Evolutionary conservation across 2,113 vertebrate species (phyloP).

Genomic region (Equus przewalskii): DNA sequence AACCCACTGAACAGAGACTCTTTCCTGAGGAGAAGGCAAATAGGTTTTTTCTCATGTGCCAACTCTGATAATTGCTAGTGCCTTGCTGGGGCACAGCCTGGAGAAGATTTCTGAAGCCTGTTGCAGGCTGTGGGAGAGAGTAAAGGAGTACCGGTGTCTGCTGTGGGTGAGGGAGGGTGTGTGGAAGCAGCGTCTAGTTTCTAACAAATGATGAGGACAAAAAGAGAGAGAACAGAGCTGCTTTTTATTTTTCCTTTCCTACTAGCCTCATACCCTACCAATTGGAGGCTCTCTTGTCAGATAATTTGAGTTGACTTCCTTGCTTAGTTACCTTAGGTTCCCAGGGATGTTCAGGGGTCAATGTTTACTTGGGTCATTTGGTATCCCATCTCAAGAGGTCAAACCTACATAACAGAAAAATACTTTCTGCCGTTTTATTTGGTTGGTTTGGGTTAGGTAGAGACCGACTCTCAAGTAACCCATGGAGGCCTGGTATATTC

Average conservation of each 20-base stretch:
- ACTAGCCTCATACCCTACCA: not conserved
- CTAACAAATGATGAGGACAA: not conserved
- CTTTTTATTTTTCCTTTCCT: not conserved
- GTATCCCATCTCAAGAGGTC: not conserved
- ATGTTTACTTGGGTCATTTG: not conserved
- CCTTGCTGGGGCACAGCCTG: not conserved
- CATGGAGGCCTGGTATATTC: not conserved
- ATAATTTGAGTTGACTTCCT: not conserved
- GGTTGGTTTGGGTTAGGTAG: not conserved
- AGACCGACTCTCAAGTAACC: not conserved
- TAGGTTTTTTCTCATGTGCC: not conserved
- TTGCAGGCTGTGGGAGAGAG: not conserved
- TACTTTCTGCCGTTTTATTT: constrained; percentile 4
- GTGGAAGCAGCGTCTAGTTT: not conserved
- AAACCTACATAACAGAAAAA: not conserved
- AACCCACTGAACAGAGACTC: not conserved
- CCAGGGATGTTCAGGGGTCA: not conserved
- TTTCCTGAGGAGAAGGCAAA: not conserved
- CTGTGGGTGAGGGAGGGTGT: not conserved
- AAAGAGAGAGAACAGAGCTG: not conserved
- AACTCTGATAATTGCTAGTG: not conserved
- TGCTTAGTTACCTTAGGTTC: not conserved
- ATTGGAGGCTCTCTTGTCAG: not conserved
- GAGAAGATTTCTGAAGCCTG: not conserved
- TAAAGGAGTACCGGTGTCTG: not conserved